Evolutionary conservation across 2,797 vertebrate genomes (phyloP).

Genomic region (Sebastes vulpes): DNA sequence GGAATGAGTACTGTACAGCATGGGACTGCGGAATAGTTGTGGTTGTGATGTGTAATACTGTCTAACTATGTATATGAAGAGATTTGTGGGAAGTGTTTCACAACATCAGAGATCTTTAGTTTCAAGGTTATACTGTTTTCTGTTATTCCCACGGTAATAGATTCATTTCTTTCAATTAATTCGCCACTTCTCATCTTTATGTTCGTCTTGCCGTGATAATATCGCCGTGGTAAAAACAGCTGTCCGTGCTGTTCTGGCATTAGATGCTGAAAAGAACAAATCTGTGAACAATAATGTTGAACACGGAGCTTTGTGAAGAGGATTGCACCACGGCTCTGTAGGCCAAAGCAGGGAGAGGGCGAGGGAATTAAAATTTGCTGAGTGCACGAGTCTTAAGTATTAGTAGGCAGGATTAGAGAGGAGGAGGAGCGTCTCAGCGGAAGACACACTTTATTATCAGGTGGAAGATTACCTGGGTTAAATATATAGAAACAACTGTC

Average conservation of each 20-base stretch:
- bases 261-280: slow-evolving; percentile 1
- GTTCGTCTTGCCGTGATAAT: not conserved
- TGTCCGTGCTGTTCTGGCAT: not conserved
- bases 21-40: not conserved
- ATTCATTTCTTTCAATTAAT: not conserved
- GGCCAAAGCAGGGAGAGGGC: slow-evolving; percentile 68
- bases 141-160: not conserved
- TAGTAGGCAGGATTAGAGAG: slow-evolving; percentile 80
- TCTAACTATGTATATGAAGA: not conserved
- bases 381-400: slow-evolving; percentile 69
- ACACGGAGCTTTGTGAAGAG: not conserved
- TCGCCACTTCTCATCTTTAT: not conserved
- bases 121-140: not conserved
- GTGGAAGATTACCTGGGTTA: slow-evolving; percentile 26
- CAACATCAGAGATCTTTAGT: not conserved
- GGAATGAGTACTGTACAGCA: not conserved
- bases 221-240: not conserved
- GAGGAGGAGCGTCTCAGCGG: not conserved
- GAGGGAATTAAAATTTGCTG: slow-evolving; percentile 82
- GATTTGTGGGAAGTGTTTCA: not conserved
- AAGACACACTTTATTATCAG: slow-evolving; percentile 56
- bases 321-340: slow-evolving; percentile 60
- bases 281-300: not conserved
- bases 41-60: not conserved
- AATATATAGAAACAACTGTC: not conserved